These are phyloP conservation scores for Centruroides vittatus DNA, from an alignment of 1,140 invertebrate species.

Conservation along the genomic window DNA sequence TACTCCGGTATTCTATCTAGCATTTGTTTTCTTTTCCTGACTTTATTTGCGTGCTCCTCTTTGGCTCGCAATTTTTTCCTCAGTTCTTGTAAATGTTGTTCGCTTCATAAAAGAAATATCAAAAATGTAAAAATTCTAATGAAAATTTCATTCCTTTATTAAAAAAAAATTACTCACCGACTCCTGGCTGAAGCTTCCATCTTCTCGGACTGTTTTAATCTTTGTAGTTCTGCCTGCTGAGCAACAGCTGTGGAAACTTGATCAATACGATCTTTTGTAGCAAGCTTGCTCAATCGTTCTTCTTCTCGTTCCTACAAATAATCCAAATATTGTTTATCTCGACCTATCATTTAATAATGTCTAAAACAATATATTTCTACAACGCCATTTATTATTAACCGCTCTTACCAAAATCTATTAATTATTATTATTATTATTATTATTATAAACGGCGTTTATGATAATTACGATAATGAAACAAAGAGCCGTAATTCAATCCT, in stretches of 20 bases:
- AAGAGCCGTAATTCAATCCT: no score
- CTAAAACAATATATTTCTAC: no score
- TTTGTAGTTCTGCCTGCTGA: constrained; percentile 4
- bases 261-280: constrained; percentile 1
- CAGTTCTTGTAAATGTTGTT: constrained; percentile 8
- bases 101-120: not conserved
- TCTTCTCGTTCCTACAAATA: not conserved
- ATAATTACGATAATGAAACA: no score
- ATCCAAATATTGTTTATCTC: no score
- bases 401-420: no score
- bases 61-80: constrained; percentile 6
- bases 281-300: constrained; percentile 7
- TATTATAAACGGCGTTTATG: no score
- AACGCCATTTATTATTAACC: no score
- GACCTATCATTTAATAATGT: no score
- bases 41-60: constrained; percentile 10
- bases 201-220: constrained; percentile 6
- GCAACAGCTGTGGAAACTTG: constrained; percentile 1
- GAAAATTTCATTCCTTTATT: not conserved
- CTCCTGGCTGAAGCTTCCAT: not conserved
- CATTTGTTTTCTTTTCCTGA: constrained; percentile 11
- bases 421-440: no score
- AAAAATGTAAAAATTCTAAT: not conserved
- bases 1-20: constrained; percentile 1
- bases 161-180: not conserved